phyloP scores from a whole-genome alignment of 2,888 invertebrate species.

The Vesta saturnalis region DNA sequence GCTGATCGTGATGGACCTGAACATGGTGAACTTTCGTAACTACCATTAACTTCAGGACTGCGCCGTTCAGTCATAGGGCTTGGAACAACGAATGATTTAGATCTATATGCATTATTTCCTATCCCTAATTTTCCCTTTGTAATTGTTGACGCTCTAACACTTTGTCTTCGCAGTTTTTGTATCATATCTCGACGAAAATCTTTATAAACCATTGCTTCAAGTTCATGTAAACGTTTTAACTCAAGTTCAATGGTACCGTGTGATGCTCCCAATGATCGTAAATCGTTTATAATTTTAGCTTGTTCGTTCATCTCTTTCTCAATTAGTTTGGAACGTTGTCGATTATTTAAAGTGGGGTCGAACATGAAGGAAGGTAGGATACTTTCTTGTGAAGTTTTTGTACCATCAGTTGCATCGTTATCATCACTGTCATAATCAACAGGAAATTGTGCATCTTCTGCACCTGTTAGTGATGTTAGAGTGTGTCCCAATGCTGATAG shows the following conservation, averaged over 20 bases:
- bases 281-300: constrained; percentile 92
- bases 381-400: constrained; percentile 74
- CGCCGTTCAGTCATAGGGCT: constrained; percentile 72
- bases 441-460: constrained; percentile 71
- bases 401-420: constrained; percentile 74
- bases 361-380: constrained; percentile 86
- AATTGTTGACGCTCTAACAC: constrained; percentile 80
- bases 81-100: constrained; percentile 79
- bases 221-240: constrained; percentile 88
- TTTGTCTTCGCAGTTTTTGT: constrained; percentile 86
- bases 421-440: constrained; percentile 82
- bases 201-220: constrained; percentile 94
- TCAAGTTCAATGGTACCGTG: constrained; percentile 93
- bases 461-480: constrained; percentile 92
- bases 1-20: constrained; percentile 78
- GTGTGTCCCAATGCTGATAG: constrained; percentile 94
- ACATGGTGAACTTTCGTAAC: constrained; percentile 78
- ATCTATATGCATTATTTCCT: constrained; percentile 72
- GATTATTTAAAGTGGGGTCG: constrained; percentile 81
- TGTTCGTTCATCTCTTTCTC: constrained; percentile 99
- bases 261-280: constrained; percentile 85
- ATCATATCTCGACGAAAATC: constrained; percentile 94
- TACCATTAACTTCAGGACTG: constrained; percentile 52
- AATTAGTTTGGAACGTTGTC: constrained; percentile 89
- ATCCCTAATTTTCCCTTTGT: constrained; percentile 79